Percentiles rank a stretch among this genome's conserved stretches.
Evolutionary conservation across 1,140 invertebrate genomes (phyloP).

Genomic region (Helicoverpa zea): DNA sequence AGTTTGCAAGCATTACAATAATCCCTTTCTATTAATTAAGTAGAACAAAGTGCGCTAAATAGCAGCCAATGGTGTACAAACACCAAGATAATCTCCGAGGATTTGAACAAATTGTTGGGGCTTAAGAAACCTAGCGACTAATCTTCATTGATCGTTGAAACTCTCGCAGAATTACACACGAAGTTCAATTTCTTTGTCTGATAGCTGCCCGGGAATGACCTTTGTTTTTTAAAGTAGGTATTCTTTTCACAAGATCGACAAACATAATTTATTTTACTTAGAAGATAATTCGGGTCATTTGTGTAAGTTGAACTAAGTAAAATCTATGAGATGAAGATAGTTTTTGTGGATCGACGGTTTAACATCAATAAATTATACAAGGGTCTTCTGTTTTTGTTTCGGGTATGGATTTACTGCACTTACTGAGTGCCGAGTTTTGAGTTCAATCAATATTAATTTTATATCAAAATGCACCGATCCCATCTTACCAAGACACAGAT

Average conservation of each 20-base stretch:
- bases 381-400: too few relatives aligned
- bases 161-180: neutral
- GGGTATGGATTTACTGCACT: too few relatives aligned
- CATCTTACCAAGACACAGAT: too few relatives aligned
- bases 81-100: slow-evolving; percentile 22
- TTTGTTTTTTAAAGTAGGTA: neutral
- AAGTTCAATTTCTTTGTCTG: slow-evolving; percentile 8
- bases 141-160: slow-evolving; percentile 14
- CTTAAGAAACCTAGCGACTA: neutral
- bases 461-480: too few relatives aligned
- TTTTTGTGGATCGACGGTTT: too few relatives aligned
- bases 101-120: slow-evolving; percentile 14
- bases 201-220: neutral
- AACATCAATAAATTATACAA: too few relatives aligned
- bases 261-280: too few relatives aligned
- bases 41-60: slow-evolving; percentile 27
- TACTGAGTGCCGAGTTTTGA: too few relatives aligned
- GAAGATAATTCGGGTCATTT: too few relatives aligned
- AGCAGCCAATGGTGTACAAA: slow-evolving; percentile 2
- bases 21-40: slow-evolving; percentile 33
- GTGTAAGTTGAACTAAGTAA: too few relatives aligned
- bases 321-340: too few relatives aligned
- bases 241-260: neutral
- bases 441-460: too few relatives aligned
- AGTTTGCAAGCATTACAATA: slow-evolving; percentile 38